A percentile compares a stretch with the other conserved stretches of the same genome.
Conservation (phyloP, 2,113 vertebrate genomes). For the Nyctereutes procyonoides region DNA sequence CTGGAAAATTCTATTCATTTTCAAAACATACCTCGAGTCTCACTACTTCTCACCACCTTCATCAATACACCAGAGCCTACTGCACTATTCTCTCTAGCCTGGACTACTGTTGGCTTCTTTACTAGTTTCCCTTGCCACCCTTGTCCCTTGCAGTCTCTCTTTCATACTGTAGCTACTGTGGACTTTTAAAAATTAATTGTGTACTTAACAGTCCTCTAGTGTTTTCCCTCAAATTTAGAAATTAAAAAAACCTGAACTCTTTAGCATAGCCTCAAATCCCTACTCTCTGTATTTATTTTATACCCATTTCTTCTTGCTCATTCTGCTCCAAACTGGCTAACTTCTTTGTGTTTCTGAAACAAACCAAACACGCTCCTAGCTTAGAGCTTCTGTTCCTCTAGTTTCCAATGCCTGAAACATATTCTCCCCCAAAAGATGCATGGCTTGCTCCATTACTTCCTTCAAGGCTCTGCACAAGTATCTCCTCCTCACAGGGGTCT, state of each 20-base stretch:
- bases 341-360: conserved; percentile 13
- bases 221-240: background rate
- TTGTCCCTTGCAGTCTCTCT: background rate
- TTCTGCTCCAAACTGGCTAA: background rate
- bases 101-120: background rate
- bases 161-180: background rate
- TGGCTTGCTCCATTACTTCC: background rate
- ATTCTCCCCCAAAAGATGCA: background rate
- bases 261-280: background rate
- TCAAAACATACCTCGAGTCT: background rate
- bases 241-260: background rate
- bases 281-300: background rate
- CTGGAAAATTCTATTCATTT: background rate
- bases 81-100: background rate
- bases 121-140: background rate
- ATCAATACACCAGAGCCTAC: background rate
- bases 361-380: background rate
- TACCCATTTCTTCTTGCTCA: background rate
- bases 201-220: background rate
- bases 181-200: background rate
- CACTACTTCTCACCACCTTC: background rate
- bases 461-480: background rate
- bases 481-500: background rate
- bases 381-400: background rate
- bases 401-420: background rate